Conservation (phyloP, 1,140 invertebrate species). For the Drosophila truncata region DNA sequence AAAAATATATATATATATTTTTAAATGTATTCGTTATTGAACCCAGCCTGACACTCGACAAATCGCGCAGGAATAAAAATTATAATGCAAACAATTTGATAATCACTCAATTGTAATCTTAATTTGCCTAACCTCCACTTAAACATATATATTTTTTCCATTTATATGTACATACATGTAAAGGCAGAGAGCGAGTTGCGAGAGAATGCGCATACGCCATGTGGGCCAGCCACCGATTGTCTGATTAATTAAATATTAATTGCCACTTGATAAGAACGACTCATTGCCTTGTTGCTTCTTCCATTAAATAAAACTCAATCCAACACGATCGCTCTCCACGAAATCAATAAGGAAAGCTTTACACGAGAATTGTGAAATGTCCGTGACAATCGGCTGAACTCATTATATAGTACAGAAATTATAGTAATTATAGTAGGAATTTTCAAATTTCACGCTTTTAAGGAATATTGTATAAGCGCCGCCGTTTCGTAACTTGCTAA, state of each 20-base stretch:
- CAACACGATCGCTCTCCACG: conserved; percentile 10
- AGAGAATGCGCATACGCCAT: conserved; percentile 56
- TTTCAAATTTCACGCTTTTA: conserved; percentile 22
- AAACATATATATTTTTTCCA: neutral
- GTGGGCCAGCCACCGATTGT: conserved; percentile 44
- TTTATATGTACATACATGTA: neutral
- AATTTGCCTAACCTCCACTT: conserved; percentile 62
- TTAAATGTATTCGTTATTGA: conserved; percentile 65
- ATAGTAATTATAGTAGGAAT: neutral
- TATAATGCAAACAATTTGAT: conserved; percentile 73
- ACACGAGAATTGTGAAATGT: conserved; percentile 13
- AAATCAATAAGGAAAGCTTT: neutral
- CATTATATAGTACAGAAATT: conserved; percentile 2
- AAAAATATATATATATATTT: conserved; percentile 4
- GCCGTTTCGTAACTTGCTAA: conserved; percentile 19
- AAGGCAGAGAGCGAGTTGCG: conserved; percentile 14
- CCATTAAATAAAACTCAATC: conserved; percentile 17
- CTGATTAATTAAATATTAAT: conserved; percentile 85
- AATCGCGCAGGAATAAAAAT: conserved; percentile 78
- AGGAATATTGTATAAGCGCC: conserved; percentile 16
- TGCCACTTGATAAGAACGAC: conserved; percentile 70
- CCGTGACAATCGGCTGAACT: conserved; percentile 4
- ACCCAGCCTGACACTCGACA: conserved; percentile 76
- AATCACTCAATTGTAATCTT: conserved; percentile 65
- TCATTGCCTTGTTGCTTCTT: conserved; percentile 49